Base-by-base conservation (phyloP, 2,888 invertebrate species). In the Ceriagrion tenellum region DNA sequence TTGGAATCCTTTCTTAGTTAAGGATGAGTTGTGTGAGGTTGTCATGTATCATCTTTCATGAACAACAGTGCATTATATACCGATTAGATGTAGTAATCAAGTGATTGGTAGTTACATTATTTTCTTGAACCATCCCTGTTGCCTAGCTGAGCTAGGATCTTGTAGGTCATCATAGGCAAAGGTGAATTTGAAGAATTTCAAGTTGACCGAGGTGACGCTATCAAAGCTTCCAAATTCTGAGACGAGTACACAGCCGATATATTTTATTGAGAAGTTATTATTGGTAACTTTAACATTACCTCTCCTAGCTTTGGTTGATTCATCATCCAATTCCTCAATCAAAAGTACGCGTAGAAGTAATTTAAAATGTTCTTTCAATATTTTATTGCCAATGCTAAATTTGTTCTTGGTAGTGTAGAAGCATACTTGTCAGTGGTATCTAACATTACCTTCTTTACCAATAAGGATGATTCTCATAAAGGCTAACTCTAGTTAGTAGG, bases 11-110 rank as follows among this genome's bases (percentile, higher is more conserved):
- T 26, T 40, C 55, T 63, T 93, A 69, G 69, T 93, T 26, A 93
- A 47, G 93, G 47, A 93, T 93, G 47, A 35, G 55, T 93, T 93
- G 69, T 93, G 93, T 69, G 47, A 40, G n/a, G 63, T 93, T 47
- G 26, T 59, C 93, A 69, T 47, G 63, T 63, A 93, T 93, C 69
- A 69, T 93, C 93, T 93, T 69, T 74, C 93, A 93, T 69, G 63
- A 93, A 35, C 47, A 47, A 93, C 93, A 93, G 93, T 93, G 93
- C 93, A 93, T 93, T 93, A 93, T 47, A 93, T 74, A 93, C 93
- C 55, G 55, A 69, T n/a, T 93, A 93, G 93, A 69, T 26, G 47
- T 93, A 93, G 74, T 74, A 35, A 40, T 69, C 47, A 63, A 91
- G 69, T 93, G 93, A 69, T 69, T 93, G 93, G 63, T 93, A 93